Percentiles rank a stretch among this genome's conserved stretches.
Evolutionary conservation across 2,888 invertebrate species (phyloP).

Genomic region (Synergus itoensis): DNA sequence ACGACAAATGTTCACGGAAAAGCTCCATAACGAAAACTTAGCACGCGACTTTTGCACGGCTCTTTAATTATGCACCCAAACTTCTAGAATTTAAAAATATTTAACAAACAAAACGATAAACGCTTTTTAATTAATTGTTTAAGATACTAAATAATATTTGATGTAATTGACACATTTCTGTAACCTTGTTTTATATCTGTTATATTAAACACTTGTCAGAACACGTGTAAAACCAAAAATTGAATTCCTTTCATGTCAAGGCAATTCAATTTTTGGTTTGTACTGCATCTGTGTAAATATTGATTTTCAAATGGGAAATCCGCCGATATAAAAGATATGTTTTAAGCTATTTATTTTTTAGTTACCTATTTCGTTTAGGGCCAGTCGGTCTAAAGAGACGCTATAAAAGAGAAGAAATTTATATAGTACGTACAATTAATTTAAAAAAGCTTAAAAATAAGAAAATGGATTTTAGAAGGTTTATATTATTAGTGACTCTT

Average conservation of each 20-base stretch:
- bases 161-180: neutral
- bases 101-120: neutral
- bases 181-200: neutral
- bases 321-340: neutral
- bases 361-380: neutral
- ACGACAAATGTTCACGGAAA: conserved; percentile 39
- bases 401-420: too few relatives aligned
- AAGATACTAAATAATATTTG: neutral
- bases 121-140: neutral
- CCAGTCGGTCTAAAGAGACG: neutral
- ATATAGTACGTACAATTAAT: too few relatives aligned
- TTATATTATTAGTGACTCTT: too few relatives aligned
- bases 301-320: neutral
- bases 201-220: neutral
- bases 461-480: too few relatives aligned
- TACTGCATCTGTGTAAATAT: neutral
- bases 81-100: conserved; percentile 17
- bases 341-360: neutral
- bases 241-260: neutral
- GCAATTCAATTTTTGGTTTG: neutral
- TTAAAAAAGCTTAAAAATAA: too few relatives aligned
- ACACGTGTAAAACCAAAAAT: neutral
- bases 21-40: conserved; percentile 38
- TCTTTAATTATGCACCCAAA: conserved; percentile 36
- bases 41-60: conserved; percentile 23